Evolutionary conservation across 2,113 vertebrate genomes (phyloP).

Genomic region (Herpailurus yagouaroundi): DNA sequence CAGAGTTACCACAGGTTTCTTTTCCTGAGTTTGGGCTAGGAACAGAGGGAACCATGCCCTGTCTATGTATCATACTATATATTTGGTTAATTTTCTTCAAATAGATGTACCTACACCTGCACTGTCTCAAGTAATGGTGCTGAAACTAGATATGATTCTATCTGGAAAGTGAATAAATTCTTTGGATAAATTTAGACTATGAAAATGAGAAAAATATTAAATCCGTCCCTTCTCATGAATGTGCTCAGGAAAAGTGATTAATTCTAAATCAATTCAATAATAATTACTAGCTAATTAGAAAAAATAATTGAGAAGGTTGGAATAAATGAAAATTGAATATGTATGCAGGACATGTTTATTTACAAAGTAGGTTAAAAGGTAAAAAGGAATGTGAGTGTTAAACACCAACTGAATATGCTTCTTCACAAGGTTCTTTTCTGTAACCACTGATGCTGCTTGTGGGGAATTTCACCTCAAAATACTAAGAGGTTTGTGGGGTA

Average conservation of each 20-base stretch:
- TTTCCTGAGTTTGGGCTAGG: rapidly evolving
- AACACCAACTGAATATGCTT: no score
- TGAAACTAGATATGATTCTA: neutral
- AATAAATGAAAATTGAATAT: conserved; percentile 22
- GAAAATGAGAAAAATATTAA: neutral
- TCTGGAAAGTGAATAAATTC: neutral
- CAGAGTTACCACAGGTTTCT: neutral
- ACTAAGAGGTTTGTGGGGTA: neutral
- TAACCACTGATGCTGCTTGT: neutral
- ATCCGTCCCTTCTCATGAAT: neutral
- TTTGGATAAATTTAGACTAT: conserved; percentile 5
- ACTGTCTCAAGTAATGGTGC: neutral
- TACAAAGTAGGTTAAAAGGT: neutral
- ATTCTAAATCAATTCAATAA: neutral
- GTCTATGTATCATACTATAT: neutral
- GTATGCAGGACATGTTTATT: neutral
- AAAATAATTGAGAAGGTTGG: neutral
- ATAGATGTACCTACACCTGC: neutral
- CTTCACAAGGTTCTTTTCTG: neutral
- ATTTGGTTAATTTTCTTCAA: neutral
- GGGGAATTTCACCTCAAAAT: neutral
- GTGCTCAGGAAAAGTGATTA: conserved; percentile 17
- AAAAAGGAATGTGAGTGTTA: neutral
- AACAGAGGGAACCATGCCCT: neutral
- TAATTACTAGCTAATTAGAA: conserved; percentile 20